Conservation (phyloP, 2,113 vertebrate species). For the Centropristis striata region DNA sequence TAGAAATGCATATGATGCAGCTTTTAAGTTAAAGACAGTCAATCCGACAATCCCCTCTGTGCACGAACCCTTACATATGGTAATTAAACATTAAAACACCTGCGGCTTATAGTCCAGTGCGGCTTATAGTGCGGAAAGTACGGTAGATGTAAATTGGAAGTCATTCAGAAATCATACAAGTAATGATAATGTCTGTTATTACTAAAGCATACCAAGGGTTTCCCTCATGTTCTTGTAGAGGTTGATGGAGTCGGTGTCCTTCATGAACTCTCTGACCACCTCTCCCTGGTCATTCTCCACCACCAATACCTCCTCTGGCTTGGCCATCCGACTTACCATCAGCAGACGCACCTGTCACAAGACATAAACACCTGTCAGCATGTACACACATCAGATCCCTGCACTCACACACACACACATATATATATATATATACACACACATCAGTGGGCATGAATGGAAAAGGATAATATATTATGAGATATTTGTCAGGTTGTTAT, state of each 20-base stretch:
- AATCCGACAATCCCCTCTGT: too few relatives aligned
- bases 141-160: too few relatives aligned
- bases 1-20: too few relatives aligned
- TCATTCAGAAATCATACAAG: too few relatives aligned
- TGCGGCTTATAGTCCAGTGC: too few relatives aligned
- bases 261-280: constrained; percentile 99
- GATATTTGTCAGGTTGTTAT: neutral
- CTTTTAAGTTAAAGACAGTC: too few relatives aligned
- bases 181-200: neutral
- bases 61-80: too few relatives aligned
- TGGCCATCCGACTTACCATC: constrained; percentile 99
- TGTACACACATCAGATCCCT: neutral
- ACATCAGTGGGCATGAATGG: neutral
- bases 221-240: constrained; percentile 99
- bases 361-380: constrained; percentile 47
- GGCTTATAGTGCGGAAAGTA: too few relatives aligned
- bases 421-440: neutral
- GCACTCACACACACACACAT: neutral
- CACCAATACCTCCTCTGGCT: constrained; percentile 98
- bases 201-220: constrained; percentile 90
- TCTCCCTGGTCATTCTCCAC: constrained; percentile 99
- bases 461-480: neutral
- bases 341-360: constrained; percentile 92
- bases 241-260: constrained; percentile 99
- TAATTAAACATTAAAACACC: too few relatives aligned